Evolutionary conservation across 2,797 vertebrate genomes (phyloP).

Genomic region (Taeniopygia guttata): DNA sequence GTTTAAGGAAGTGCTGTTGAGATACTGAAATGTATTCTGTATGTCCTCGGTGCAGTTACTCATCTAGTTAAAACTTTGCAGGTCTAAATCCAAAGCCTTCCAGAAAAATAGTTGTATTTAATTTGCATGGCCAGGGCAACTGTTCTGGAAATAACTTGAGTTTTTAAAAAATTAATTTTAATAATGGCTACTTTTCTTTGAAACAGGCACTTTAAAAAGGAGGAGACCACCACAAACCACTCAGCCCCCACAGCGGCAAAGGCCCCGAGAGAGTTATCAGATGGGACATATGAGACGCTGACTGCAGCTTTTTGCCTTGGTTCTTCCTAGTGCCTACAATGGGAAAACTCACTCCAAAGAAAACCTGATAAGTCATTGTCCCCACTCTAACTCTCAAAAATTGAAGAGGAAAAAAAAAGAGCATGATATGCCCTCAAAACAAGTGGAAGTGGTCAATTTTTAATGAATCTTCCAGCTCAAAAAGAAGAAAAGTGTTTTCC

Average conservation of each 20-base stretch:
- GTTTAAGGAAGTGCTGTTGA: not conserved
- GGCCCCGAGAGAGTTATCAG: constrained; percentile 85
- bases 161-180: not conserved
- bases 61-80: not conserved
- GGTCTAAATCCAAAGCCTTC: not conserved
- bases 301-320: constrained; percentile 87
- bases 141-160: not conserved
- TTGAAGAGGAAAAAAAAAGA: constrained; percentile 66
- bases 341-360: constrained; percentile 97
- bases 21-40: not conserved
- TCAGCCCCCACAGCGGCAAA: constrained; percentile 82
- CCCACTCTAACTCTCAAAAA: constrained; percentile 73
- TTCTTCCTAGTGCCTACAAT: constrained; percentile 95
- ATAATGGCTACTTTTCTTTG: not conserved
- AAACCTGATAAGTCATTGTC: constrained; percentile 84
- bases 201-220: constrained; percentile 89
- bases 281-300: constrained; percentile 91
- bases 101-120: not conserved
- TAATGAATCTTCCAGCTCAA: constrained; percentile 73
- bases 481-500: constrained; percentile 69
- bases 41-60: not conserved
- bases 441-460: constrained; percentile 71
- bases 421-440: constrained; percentile 76
- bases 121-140: not conserved
- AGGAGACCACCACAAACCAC: constrained; percentile 80